Conservation (phyloP, 2,888 invertebrate genomes). For the Sussaba pulchella region DNA sequence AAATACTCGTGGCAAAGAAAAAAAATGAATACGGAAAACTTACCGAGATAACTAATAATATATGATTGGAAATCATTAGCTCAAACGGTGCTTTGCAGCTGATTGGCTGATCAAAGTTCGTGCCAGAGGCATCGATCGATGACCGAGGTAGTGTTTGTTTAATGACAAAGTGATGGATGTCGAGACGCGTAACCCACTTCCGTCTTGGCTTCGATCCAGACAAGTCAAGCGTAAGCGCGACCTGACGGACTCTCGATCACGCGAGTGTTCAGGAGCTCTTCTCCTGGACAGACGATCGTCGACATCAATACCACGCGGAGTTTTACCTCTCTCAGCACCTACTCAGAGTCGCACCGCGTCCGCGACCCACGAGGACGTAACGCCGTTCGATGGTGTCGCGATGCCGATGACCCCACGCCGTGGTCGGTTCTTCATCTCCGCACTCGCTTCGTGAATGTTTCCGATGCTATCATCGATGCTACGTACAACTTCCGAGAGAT, state of each 20-base stretch:
- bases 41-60: too few species aligned
- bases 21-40: too few species aligned
- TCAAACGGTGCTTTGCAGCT: not conserved
- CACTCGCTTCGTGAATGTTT: conserved; percentile 33
- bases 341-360: conserved; percentile 78
- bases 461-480: conserved; percentile 39
- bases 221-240: conserved; percentile 30
- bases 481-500: conserved; percentile 29
- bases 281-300: too few species aligned
- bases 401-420: conserved; percentile 76
- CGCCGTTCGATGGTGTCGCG: conserved; percentile 79
- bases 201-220: conserved; percentile 60
- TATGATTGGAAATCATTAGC: too few species aligned
- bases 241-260: conserved; percentile 55
- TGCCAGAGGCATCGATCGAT: conserved; percentile 17
- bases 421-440: conserved; percentile 65
- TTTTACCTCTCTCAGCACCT: conserved; percentile 56
- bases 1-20: too few species aligned
- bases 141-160: conserved; percentile 38
- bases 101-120: not conserved
- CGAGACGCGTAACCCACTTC: conserved; percentile 64
- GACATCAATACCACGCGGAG: conserved; percentile 52
- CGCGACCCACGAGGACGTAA: conserved; percentile 74
- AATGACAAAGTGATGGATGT: conserved; percentile 56
- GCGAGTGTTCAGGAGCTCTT: conserved; percentile 28